phyloP scores from a whole-genome alignment of 2,113 vertebrate species.

The Megaceryle torquata region DNA sequence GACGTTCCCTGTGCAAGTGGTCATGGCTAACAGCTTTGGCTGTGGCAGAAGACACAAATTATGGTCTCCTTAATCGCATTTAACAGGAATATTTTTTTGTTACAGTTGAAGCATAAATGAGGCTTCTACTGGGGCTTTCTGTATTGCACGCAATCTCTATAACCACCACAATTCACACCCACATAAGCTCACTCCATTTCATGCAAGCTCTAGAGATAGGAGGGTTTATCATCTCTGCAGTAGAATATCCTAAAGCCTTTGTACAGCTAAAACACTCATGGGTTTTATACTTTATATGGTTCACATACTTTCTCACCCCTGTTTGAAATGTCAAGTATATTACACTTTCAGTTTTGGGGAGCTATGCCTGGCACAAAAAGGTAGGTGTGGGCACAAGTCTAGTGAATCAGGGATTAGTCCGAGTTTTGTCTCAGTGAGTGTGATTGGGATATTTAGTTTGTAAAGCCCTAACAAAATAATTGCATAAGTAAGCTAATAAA shows the following conservation, averaged over 20 bases:
- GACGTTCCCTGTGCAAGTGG: not conserved
- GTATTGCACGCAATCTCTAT: not conserved
- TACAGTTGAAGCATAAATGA: not conserved
- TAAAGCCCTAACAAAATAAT: not conserved
- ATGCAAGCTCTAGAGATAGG: not conserved
- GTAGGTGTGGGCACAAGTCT: not conserved
- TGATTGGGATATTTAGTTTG: not conserved
- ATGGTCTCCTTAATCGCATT: not conserved
- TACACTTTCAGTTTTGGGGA: fast-evolving
- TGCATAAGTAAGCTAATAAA: not conserved
- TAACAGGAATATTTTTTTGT: not conserved
- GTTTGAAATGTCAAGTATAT: not conserved
- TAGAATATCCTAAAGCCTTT: not conserved
- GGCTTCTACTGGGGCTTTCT: not conserved
- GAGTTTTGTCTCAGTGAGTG: not conserved
- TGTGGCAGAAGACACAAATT: not conserved
- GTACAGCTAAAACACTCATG: not conserved
- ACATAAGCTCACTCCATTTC: fast-evolving
- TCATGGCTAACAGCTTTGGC: not conserved
- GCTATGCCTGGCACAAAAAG: fast-evolving
- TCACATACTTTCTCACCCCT: not conserved
- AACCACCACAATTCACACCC: not conserved
- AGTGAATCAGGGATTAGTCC: not conserved
- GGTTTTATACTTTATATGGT: not conserved
- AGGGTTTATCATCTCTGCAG: fast-evolving